phyloP scores from a whole-genome alignment of 2,888 invertebrate species.

The Dinocampus coccinellae region DNA sequence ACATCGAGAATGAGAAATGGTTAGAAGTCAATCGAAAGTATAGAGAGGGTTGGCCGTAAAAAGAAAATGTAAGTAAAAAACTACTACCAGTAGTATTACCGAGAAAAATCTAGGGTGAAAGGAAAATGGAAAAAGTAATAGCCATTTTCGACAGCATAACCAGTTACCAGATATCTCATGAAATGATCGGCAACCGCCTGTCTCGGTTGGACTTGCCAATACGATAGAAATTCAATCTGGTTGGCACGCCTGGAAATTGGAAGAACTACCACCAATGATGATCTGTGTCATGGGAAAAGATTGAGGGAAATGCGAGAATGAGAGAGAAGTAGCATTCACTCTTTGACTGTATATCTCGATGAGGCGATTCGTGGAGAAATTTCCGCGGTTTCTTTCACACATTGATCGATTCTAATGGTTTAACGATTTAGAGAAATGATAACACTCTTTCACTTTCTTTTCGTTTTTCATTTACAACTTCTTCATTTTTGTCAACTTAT shows the following conservation, averaged over 20 bases:
- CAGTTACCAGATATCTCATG: slow-evolving; percentile 59
- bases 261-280: slow-evolving; percentile 54
- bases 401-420: slow-evolving; percentile 25
- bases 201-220: slow-evolving; percentile 43
- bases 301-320: slow-evolving; percentile 41
- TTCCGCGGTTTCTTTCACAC: slow-evolving; percentile 42
- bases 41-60: slow-evolving; percentile 34
- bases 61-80: slow-evolving; percentile 11
- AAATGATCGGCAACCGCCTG: slow-evolving; percentile 59
- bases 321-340: slow-evolving; percentile 39
- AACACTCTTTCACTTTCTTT: slow-evolving; percentile 12
- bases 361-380: slow-evolving; percentile 59
- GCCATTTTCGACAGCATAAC: slow-evolving; percentile 61
- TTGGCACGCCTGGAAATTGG: slow-evolving; percentile 62
- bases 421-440: slow-evolving; percentile 13
- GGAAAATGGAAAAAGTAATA: slow-evolving; percentile 38
- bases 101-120: slow-evolving; percentile 10
- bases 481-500: neutral
- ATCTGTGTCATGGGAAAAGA: slow-evolving; percentile 41
- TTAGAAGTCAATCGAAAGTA: slow-evolving; percentile 19
- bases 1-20: neutral
- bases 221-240: slow-evolving; percentile 66
- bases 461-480: neutral
- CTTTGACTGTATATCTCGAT: slow-evolving; percentile 42
- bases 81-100: slow-evolving; percentile 6